Conservation (phyloP, 2,888 invertebrate species). For the Ochropleura leucogaster region DNA sequence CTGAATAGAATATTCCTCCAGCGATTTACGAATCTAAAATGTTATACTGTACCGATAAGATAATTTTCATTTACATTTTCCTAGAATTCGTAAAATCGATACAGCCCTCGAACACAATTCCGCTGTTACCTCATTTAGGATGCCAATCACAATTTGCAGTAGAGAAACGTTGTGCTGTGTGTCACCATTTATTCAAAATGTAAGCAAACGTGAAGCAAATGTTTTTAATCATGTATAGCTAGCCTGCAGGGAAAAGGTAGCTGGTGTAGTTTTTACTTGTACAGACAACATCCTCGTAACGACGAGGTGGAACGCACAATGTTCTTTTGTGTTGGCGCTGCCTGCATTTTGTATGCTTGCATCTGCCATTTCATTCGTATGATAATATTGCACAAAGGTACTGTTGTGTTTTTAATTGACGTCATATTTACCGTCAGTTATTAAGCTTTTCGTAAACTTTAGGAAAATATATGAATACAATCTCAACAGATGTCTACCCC, state of each 20-base stretch:
- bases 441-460: not conserved
- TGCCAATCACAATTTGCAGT: conserved; percentile 43
- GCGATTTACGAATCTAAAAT: not conserved
- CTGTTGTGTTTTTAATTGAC: conserved; percentile 45
- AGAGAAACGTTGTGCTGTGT: conserved; percentile 7
- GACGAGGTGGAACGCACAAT: conserved; percentile 63
- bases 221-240: conserved; percentile 46
- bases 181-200: conserved; percentile 36
- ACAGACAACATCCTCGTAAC: conserved; percentile 56
- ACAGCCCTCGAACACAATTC: not conserved
- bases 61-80: conserved; percentile 7
- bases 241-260: conserved; percentile 39
- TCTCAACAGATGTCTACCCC: not conserved
- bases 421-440: conserved; percentile 1
- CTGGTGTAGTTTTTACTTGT: conserved; percentile 49
- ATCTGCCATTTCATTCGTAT: conserved; percentile 66
- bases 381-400: conserved; percentile 37
- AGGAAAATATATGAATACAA: conserved; percentile 1
- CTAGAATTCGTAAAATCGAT: not conserved
- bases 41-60: not conserved
- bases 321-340: conserved; percentile 69
- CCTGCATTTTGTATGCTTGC: conserved; percentile 69
- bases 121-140: conserved; percentile 16
- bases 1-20: not conserved
- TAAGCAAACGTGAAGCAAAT: conserved; percentile 45